Percentiles rank a stretch among this genome's conserved stretches.
Evolutionary conservation across 2,113 vertebrate species (phyloP).

Genomic region (Pollimyrus isidori): DNA sequence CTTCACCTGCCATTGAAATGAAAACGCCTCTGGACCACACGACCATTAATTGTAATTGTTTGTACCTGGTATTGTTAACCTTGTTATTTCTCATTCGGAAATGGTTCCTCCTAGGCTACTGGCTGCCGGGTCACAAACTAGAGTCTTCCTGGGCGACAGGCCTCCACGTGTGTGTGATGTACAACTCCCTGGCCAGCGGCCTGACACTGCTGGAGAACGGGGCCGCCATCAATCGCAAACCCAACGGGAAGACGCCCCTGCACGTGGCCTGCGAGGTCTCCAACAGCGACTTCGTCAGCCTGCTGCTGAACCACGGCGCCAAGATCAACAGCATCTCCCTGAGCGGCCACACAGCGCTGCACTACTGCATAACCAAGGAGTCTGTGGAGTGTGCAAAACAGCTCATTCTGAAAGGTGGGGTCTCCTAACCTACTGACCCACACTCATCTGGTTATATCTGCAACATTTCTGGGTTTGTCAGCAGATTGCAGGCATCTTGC

Average conservation of each 20-base stretch:
- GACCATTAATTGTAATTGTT: background rate
- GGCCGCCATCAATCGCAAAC: constrained; percentile 76
- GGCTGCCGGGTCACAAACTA: constrained; percentile 87
- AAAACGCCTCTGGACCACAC: background rate
- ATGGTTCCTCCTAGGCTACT: constrained; percentile 67
- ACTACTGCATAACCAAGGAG: constrained; percentile 73
- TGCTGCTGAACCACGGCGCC: constrained; percentile 73
- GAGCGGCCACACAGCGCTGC: constrained; percentile 78
- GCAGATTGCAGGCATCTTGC: background rate
- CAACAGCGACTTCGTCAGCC: constrained; percentile 68
- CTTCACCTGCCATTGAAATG: background rate
- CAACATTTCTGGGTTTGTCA: background rate
- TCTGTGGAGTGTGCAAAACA: constrained; percentile 80
- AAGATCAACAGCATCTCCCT: constrained; percentile 76
- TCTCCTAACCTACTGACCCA: background rate
- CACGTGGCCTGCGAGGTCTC: constrained; percentile 80
- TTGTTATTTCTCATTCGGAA: background rate
- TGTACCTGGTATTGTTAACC: background rate
- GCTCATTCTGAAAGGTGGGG: constrained; percentile 77
- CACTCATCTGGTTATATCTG: background rate
- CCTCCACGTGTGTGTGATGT: constrained; percentile 81
- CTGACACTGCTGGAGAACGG: constrained; percentile 72
- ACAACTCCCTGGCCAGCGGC: constrained; percentile 77
- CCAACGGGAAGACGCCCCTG: constrained; percentile 92
- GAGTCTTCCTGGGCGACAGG: constrained; percentile 89